These are phyloP conservation scores for Vesta saturnalis DNA, from an alignment of 2,888 invertebrate genomes.

Conservation along the genomic window DNA sequence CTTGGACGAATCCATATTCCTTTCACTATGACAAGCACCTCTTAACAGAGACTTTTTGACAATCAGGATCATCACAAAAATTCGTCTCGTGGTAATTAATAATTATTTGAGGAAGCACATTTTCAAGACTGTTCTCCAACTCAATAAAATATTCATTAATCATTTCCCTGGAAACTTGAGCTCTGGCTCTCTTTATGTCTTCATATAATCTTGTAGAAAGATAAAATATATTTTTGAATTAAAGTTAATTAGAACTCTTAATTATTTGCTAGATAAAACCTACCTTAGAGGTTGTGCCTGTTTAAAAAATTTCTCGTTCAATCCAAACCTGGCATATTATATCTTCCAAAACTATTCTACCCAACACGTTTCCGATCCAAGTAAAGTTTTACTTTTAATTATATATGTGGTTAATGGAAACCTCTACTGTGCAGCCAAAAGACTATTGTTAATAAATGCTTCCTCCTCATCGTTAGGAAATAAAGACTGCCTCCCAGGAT, in stretches of 20 bases:
- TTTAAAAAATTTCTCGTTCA: too few species aligned
- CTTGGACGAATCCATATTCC: not conserved
- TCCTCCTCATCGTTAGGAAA: too few species aligned
- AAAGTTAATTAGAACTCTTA: not conserved
- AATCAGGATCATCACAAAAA: not conserved
- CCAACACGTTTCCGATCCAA: not conserved
- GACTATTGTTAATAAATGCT: not conserved
- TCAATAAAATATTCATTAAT: not conserved
- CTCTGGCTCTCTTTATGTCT: not conserved
- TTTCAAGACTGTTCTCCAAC: not conserved
- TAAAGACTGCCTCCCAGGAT: too few species aligned
- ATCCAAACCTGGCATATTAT: too few species aligned
- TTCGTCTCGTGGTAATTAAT: too few species aligned
- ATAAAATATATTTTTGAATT: too few species aligned
- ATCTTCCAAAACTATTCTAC: too few species aligned
- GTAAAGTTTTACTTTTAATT: not conserved
- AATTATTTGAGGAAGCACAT: not conserved
- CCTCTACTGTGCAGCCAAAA: too few species aligned
- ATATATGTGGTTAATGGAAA: not conserved
- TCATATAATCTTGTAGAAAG: not conserved
- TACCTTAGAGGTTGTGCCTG: too few species aligned
- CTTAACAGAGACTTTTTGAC: not conserved
- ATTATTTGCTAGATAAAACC: too few species aligned
- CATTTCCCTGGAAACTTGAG: not conserved
- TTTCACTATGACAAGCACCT: not conserved